A percentile compares a stretch with the other conserved stretches of the same genome.
phyloP scores from a whole-genome alignment of 2,888 invertebrate genomes.

The Sinohyriopsis cumingii region DNA sequence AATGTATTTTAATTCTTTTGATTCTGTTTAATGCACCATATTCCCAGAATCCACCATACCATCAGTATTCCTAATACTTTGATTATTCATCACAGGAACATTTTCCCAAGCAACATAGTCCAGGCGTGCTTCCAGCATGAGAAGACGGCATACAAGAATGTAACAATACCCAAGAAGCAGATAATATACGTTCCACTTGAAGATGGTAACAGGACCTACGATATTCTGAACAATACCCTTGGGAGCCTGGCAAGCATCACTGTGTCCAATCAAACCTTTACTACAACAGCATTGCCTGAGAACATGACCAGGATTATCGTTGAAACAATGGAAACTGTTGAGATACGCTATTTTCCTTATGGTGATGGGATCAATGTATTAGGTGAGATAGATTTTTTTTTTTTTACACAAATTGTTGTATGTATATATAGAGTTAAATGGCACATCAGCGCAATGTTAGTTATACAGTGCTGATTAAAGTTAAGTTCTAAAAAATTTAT shows the following conservation, averaged over 20 bases:
- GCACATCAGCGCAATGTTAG: too few relatives aligned
- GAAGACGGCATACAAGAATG: conserved; percentile 73
- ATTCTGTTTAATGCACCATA: too few relatives aligned
- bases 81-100: conserved; percentile 73
- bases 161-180: conserved; percentile 26
- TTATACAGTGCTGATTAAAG: too few relatives aligned
- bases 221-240: conserved; percentile 26
- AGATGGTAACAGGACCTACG: conserved; percentile 30
- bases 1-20: too few relatives aligned
- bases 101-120: conserved; percentile 78
- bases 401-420: too few relatives aligned
- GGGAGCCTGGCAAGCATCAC: conserved; percentile 25
- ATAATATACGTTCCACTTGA: conserved; percentile 16
- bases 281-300: conserved; percentile 12
- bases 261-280: conserved; percentile 13
- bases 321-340: conserved; percentile 36
- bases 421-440: too few relatives aligned
- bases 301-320: conserved; percentile 38
- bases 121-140: conserved; percentile 78
- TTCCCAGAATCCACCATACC: too few relatives aligned
- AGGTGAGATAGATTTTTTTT: conserved; percentile 67
- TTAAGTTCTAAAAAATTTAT: too few relatives aligned
- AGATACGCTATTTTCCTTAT: conserved; percentile 39
- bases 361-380: conserved; percentile 80
- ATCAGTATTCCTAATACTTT: neutral